phyloP scores from a whole-genome alignment of 2,113 vertebrate genomes.

The Mesembrinibis cayennensis region DNA sequence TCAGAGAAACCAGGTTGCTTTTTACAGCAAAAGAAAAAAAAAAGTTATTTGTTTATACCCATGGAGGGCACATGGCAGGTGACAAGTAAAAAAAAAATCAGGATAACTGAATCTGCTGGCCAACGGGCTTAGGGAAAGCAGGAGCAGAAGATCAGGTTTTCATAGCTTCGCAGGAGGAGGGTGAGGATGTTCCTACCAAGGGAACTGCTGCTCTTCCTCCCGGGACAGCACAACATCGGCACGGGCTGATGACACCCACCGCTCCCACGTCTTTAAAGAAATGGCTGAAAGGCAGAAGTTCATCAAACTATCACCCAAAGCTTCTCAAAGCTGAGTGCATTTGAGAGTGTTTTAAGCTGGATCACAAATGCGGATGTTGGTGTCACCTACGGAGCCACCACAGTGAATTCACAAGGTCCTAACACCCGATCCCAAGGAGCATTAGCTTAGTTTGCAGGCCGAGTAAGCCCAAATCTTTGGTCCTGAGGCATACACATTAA shows the following conservation, averaged over 20 bases:
- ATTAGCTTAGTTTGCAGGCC: background rate
- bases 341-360: background rate
- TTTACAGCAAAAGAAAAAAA: background rate
- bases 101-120: background rate
- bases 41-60: background rate
- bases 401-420: background rate
- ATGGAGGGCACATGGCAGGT: background rate
- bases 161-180: background rate
- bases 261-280: accelerated
- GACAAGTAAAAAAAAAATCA: background rate
- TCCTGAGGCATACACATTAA: background rate
- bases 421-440: background rate
- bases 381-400: background rate
- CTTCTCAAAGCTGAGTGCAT: background rate
- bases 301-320: background rate
- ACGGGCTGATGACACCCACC: background rate
- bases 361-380: background rate
- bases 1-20: background rate
- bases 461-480: background rate
- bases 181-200: background rate
- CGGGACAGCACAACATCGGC: accelerated
- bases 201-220: background rate
- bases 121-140: background rate
- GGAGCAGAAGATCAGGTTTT: background rate
- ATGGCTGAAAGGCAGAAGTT: background rate